Conservation (phyloP, 2,888 invertebrate genomes). For the Drosophila recens region DNA sequence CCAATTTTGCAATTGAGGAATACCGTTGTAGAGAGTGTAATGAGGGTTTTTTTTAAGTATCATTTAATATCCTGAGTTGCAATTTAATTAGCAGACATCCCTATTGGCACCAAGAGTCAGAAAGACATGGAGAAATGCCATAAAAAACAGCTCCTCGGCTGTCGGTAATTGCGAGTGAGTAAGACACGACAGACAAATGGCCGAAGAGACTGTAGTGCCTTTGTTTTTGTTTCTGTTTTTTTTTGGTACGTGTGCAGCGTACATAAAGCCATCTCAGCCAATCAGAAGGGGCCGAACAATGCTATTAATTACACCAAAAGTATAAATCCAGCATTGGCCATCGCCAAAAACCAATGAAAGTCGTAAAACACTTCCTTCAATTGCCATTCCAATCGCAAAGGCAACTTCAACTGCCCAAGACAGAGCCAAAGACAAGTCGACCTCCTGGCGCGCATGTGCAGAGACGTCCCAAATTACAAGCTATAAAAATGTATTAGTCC, state of each 20-base stretch:
- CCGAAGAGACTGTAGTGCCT: background rate
- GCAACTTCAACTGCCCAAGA: too few relatives aligned
- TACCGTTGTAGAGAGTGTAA: background rate
- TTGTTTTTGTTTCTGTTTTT: background rate
- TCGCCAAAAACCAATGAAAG: conserved; percentile 47
- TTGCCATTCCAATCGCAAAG: conserved; percentile 3
- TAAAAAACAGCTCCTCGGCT: conserved; percentile 29
- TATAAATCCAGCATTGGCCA: conserved; percentile 60
- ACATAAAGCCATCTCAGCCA: conserved; percentile 54
- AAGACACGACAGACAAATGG: conserved; percentile 14
- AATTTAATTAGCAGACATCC: conserved; percentile 65
- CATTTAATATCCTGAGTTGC: conserved; percentile 42
- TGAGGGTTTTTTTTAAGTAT: conserved; percentile 31
- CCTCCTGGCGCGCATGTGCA: conserved; percentile 71
- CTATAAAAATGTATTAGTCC: conserved; percentile 76
- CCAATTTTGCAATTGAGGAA: background rate
- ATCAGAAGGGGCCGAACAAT: conserved; percentile 51
- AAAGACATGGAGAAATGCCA: conserved; percentile 18
- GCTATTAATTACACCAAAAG: conserved; percentile 67
- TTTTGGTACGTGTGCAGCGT: conserved; percentile 5
- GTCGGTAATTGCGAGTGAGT: conserved; percentile 14
- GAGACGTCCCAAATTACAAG: conserved; percentile 73
- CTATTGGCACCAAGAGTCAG: conserved; percentile 53
- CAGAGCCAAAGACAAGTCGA: conserved; percentile 42
- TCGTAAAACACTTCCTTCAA: conserved; percentile 40